These are phyloP conservation scores for Holothuria scabra DNA, from an alignment of 53 echinoderm and acorn worm genomes.

Conservation along the genomic window DNA sequence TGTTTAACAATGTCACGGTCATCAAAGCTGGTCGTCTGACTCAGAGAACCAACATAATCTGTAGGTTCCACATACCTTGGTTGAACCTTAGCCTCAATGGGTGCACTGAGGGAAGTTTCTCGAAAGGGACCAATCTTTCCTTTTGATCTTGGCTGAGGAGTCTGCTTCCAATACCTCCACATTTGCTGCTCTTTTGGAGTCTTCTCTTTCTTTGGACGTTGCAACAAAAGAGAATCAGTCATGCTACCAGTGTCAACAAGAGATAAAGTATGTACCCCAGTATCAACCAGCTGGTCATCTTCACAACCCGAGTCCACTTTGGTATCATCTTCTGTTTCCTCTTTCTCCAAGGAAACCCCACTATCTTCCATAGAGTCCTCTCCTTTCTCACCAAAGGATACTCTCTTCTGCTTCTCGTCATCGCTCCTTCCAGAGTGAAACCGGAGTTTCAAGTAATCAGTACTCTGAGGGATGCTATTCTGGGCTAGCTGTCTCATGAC, in stretches of 20 bases:
- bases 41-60: conserved; percentile 40
- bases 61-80: conserved; percentile 71
- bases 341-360: conserved; percentile 9
- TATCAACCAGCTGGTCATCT: conserved; percentile 46
- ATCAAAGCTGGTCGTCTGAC: conserved; percentile 56
- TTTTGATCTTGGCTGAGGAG: conserved; percentile 55
- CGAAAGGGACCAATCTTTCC: conserved; percentile 68
- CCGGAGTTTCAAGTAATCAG: conserved; percentile 64
- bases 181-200: conserved; percentile 60
- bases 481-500: conserved; percentile 92
- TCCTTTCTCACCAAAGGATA: conserved; percentile 5
- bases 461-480: conserved; percentile 68
- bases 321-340: conserved; percentile 40
- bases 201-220: conserved; percentile 25
- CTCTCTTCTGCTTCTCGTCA: conserved; percentile 52
- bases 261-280: conserved; percentile 72
- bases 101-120: conserved; percentile 78
- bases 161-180: conserved; percentile 81
- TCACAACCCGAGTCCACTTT: conserved; percentile 51
- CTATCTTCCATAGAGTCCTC: conserved; percentile 3
- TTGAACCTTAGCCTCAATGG: conserved; percentile 73
- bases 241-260: conserved; percentile 68
- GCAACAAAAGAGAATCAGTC: conserved; percentile 82
- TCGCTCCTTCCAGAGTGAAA: neutral
- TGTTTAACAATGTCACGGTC: conserved; percentile 47